phyloP scores from a whole-genome alignment of 2,888 invertebrate genomes.

The Myopa testacea region DNA sequence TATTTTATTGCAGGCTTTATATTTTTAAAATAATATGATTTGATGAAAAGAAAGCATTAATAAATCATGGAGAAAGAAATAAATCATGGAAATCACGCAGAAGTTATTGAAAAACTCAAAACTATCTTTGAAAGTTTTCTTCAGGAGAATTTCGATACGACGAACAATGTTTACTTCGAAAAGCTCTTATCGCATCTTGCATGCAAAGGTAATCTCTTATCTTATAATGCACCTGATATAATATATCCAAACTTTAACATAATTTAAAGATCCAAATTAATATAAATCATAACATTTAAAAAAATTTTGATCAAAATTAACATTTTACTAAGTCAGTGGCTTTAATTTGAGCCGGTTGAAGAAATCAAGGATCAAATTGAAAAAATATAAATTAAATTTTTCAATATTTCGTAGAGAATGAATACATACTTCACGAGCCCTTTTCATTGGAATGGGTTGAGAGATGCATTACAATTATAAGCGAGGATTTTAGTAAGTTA shows the following conservation, averaged over 20 bases:
- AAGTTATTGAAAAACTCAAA: constrained; percentile 55
- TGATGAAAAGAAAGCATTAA: not conserved
- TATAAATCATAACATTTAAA: no score
- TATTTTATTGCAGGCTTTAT: no score
- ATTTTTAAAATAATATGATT: not conserved
- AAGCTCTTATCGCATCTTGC: constrained; percentile 74
- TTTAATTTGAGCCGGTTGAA: no score
- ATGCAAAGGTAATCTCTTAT: constrained; percentile 66
- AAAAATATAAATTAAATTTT: no score
- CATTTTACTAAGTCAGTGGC: no score
- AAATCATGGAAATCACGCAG: constrained; percentile 44
- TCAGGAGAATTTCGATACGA: constrained; percentile 57
- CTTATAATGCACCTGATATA: no score
- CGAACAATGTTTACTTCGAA: constrained; percentile 75
- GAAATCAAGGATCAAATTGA: no score
- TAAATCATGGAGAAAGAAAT: constrained; percentile 46
- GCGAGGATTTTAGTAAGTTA: constrained; percentile 60
- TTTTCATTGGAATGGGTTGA: constrained; percentile 69
- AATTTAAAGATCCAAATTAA: not conserved
- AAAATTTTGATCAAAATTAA: no score
- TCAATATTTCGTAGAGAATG: constrained; percentile 59
- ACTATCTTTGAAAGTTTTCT: constrained; percentile 61
- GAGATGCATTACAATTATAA: constrained; percentile 66
- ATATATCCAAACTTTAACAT: not conserved
- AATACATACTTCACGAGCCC: constrained; percentile 61